Evolutionary conservation across 2,888 invertebrate species (phyloP), one percentile per base, ranked within the genome.

Genomic region (Neelides folsomi): DNA sequence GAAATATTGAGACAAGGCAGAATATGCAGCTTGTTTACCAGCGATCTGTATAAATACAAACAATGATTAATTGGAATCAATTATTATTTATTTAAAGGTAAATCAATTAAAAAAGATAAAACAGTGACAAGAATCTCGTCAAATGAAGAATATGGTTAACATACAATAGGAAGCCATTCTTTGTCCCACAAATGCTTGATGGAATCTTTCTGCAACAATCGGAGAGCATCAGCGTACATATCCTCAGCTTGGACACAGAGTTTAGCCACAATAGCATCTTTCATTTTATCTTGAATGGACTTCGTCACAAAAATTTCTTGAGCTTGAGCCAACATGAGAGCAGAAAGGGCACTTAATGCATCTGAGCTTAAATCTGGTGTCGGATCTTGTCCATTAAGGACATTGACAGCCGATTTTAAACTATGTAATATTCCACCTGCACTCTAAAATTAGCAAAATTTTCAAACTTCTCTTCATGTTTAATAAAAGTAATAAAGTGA

Each of bases 261-360:
- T 74, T 88, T 94, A 9, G 94, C 93, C 63, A 94, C 79, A 66
- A 92, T 81, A 54, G 78, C 79, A 68, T 93, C 89, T 71, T 95
- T 98, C 94, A 95, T 95, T 63, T 68, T 68, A 81, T 83, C 86
- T 67, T 81, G 79, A 60, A 87, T 84, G 48, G 95, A 94, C 75
- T 99, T 99, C 68, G 84, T 80, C 45, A 90, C 89, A 70, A 97
- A 88, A 60, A 92, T 85, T 74, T 98, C 98, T 73, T 99, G 98
- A 8, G 93, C 97, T 73, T 99, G 97, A 13, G 98, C 95, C 44
- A 97, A 74, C 93, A 95, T 94, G 47, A 99, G 73, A 45, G 83
- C 77, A 49, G 85, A 77, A 19, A 99, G 75, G 36, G 93, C 89
- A 53, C 79, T 78, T 49, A 98, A 77, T 18, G 92, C 86, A 67